Evolutionary conservation across 2,888 invertebrate genomes (phyloP).

Genomic region (Polydrusus tereticollis): DNA sequence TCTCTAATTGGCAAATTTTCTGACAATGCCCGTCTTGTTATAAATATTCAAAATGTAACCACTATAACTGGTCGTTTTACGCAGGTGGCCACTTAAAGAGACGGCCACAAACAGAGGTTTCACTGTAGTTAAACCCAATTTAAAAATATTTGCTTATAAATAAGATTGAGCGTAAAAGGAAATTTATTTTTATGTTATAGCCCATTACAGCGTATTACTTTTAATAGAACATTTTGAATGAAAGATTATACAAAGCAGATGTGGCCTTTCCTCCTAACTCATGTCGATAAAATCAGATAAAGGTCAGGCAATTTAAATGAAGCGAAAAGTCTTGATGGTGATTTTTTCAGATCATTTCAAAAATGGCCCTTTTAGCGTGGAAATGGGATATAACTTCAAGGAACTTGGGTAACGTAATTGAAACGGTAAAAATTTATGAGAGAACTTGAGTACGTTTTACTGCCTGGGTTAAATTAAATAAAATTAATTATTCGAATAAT

Average conservation of each 20-base stretch:
- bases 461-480: not conserved
- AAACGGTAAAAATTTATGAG: conserved; percentile 4
- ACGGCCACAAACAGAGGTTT: too few relatives aligned
- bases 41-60: too few relatives aligned
- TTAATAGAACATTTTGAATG: not conserved
- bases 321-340: conserved; percentile 8
- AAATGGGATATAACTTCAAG: not conserved
- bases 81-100: too few relatives aligned
- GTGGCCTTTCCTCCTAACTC: not conserved
- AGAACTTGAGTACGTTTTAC: not conserved
- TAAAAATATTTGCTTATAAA: too few relatives aligned
- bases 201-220: not conserved
- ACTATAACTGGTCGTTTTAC: too few relatives aligned
- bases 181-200: not conserved
- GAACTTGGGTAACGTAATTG: not conserved
- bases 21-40: too few relatives aligned
- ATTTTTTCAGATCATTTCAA: conserved; percentile 8
- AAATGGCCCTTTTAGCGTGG: conserved; percentile 4
- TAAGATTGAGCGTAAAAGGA: too few relatives aligned
- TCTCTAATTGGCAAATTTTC: too few relatives aligned
- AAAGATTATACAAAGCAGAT: conserved; percentile 6
- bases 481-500: not conserved
- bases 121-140: too few relatives aligned
- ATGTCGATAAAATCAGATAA: conserved; percentile 5
- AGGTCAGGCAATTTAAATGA: conserved; percentile 16